phyloP scores from a whole-genome alignment of 2,888 invertebrate genomes.

The Lithophane ornitopus region DNA sequence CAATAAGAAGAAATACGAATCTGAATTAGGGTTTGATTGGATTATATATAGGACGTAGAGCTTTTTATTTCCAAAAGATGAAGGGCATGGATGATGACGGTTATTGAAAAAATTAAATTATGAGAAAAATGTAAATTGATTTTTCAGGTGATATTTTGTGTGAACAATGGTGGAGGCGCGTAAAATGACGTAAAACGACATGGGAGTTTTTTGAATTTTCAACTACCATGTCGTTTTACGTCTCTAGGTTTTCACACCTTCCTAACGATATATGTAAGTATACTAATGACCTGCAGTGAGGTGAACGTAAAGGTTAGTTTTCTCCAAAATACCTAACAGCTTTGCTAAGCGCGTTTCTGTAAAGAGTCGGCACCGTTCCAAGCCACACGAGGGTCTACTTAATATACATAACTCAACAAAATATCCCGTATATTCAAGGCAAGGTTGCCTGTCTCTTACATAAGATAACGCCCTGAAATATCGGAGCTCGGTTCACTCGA shows the following conservation, averaged over 20 bases:
- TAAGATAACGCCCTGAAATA: slow-evolving; percentile 27
- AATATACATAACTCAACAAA: slow-evolving; percentile 19
- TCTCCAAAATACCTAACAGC: not conserved
- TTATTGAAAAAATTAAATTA: too few relatives aligned
- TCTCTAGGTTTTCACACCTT: not conserved
- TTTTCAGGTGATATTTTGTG: not conserved
- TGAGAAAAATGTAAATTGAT: not conserved
- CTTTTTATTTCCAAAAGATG: not conserved
- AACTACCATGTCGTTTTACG: too few relatives aligned
- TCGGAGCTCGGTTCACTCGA: slow-evolving; percentile 6
- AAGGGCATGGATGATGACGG: not conserved
- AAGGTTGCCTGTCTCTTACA: slow-evolving; percentile 9
- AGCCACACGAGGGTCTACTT: slow-evolving; percentile 19
- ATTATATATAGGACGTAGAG: not conserved
- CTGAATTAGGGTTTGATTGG: not conserved
- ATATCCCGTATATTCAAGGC: slow-evolving; percentile 7
- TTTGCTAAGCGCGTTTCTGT: slow-evolving; percentile 12
- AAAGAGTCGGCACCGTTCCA: slow-evolving; percentile 48
- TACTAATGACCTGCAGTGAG: not conserved
- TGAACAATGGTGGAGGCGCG: too few relatives aligned
- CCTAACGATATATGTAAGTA: not conserved
- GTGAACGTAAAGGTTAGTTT: not conserved
- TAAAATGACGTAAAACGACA: not conserved
- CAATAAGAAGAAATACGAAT: too few relatives aligned
- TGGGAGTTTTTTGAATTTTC: not conserved